These are phyloP conservation scores for Cryptophagus acutangulus DNA, from an alignment of 2,888 invertebrate genomes.

Conservation along the genomic window DNA sequence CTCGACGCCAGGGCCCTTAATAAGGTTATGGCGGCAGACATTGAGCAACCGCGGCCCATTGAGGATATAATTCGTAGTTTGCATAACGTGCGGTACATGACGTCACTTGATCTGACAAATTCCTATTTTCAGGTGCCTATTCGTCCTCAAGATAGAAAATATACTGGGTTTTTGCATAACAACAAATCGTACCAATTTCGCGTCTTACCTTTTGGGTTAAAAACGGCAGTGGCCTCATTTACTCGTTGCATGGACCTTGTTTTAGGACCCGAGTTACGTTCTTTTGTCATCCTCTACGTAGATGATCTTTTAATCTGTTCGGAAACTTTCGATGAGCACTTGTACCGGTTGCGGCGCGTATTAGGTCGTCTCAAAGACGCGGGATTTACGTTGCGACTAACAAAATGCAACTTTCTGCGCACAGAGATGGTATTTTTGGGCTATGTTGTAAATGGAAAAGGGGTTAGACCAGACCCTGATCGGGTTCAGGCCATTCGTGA, in stretches of 20 bases:
- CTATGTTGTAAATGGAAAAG: neutral
- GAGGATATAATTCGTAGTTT: conserved; percentile 1
- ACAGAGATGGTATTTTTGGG: neutral
- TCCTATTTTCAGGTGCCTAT: neutral
- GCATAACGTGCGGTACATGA: neutral
- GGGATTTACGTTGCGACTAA: neutral
- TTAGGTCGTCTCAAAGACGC: neutral
- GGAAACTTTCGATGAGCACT: neutral
- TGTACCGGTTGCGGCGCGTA: neutral
- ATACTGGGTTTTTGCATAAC: conserved; percentile 6
- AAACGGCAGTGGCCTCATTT: neutral
- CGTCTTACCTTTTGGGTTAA: conserved; percentile 1
- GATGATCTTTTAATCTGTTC: neutral
- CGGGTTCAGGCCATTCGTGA: conserved; percentile 6
- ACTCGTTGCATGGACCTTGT: neutral
- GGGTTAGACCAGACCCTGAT: conserved; percentile 3
- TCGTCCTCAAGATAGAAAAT: neutral
- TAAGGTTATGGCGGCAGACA: conserved; percentile 8
- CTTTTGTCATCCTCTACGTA: neutral
- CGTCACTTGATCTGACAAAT: neutral
- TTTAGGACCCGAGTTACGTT: neutral
- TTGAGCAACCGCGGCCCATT: conserved; percentile 5
- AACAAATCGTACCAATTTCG: conserved; percentile 1
- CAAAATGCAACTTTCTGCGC: neutral
- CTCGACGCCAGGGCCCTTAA: conserved; percentile 4